Evolutionary conservation across 2,797 vertebrate species (phyloP), one percentile per base, ranked within the genome.

Genomic region (Sebastes kiyomatsui): DNA sequence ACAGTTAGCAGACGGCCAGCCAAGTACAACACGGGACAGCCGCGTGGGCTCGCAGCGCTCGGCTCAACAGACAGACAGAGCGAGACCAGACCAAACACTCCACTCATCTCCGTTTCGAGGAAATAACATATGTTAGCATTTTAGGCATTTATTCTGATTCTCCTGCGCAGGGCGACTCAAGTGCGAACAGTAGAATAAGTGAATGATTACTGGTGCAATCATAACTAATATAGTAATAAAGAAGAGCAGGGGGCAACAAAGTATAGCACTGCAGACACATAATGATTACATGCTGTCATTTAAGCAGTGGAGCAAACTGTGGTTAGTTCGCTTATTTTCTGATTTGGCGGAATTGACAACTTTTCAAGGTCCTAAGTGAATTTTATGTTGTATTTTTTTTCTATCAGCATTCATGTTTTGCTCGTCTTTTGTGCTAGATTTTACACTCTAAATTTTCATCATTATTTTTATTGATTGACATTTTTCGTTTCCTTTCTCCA

Each of bases 1-100:
- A 96, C 94, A 96, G 93, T 91, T 90, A 93, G 89, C 92, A 85
- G 90, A 93, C 84, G 61, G 90, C 85, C 85, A 61, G 95, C 95
- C 95, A 96, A 96, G 89, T 91, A 95, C 93, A 96, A 96, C 93
- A 95, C 82, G 79, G 82, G 91, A 91, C 85, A 67, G 92, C 90
- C 90, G 85, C 88, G 89, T 90, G 88, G 89, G 91, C 88, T 85
- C n/a, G 56, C 81, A 84, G 87, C 38, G 65, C 87, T 83, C 55
- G 64, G 82, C 85, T 84, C 78, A 61, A 70, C 87, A 90, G 92
- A 91, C 83, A 90, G 79, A 90, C 84, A 79, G 83, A 92, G 87
- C 72, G 58, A 91, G 89, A 92, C 81, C 90, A 90, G 89, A 91
- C 86, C 89, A 88, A 92, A 92, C 90, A 92, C 76, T 72, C 80